A percentile compares a stretch with the other conserved stretches of the same genome.
These are phyloP conservation scores for Sylvia borin DNA, from an alignment of 2,797 vertebrate genomes.

Conservation along the genomic window DNA sequence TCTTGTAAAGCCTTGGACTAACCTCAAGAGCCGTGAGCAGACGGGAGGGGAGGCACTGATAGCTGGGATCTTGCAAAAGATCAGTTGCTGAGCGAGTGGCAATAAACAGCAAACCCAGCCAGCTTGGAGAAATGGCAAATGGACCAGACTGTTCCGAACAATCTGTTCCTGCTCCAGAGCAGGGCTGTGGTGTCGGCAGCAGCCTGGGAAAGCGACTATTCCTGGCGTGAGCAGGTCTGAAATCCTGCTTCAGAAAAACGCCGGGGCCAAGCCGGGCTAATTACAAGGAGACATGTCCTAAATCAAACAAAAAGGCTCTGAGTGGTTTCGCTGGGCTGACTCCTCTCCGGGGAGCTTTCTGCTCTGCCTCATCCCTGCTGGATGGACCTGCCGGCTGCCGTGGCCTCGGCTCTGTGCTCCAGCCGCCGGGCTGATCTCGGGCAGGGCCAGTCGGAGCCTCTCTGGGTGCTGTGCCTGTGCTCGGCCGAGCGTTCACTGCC, in stretches of 20 bases:
- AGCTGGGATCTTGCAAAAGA: slow-evolving; percentile 9
- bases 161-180: slow-evolving; percentile 50
- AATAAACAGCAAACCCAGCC: slow-evolving; percentile 23
- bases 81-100: background rate
- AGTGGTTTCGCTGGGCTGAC: background rate
- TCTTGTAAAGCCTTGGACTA: background rate
- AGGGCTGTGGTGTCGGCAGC: background rate
- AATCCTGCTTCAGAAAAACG: background rate
- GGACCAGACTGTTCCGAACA: slow-evolving; percentile 54
- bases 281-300: background rate
- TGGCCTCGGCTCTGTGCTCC: background rate
- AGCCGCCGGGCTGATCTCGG: background rate
- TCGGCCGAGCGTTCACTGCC: background rate
- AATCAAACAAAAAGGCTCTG: background rate
- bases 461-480: accelerated
- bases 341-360: background rate
- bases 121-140: slow-evolving; percentile 11
- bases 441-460: background rate
- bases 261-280: background rate
- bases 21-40: background rate
- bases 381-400: accelerated
- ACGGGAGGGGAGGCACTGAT: background rate
- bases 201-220: background rate
- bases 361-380: background rate
- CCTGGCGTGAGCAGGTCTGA: background rate